Percentiles rank a stretch among this genome's conserved stretches.
Evolutionary conservation across 2,888 invertebrate genomes (phyloP).

Genomic region (Desoria tigrina): DNA sequence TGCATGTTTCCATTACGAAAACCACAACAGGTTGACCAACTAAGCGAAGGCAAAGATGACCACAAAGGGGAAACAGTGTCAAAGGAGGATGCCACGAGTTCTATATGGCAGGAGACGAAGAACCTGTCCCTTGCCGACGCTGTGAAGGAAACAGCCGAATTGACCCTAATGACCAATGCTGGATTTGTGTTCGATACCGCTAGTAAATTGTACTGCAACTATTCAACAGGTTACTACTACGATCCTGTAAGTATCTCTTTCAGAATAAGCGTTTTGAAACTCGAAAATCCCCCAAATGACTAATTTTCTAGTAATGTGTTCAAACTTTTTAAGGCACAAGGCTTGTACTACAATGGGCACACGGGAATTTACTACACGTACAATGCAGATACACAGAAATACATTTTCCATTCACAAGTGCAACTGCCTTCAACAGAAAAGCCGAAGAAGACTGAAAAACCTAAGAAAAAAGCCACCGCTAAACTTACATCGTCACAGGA

Average conservation of each 20-base stretch:
- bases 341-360: slow-evolving; percentile 84
- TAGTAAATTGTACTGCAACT: slow-evolving; percentile 85
- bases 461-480: background rate
- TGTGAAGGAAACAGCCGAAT: slow-evolving; percentile 49
- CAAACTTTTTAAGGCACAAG: slow-evolving; percentile 59
- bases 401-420: slow-evolving; percentile 77
- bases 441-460: slow-evolving; percentile 15
- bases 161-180: slow-evolving; percentile 32
- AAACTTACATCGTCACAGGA: background rate
- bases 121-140: slow-evolving; percentile 36
- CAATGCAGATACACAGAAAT: slow-evolving; percentile 72
- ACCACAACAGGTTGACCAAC: slow-evolving; percentile 22
- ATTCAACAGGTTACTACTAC: slow-evolving; percentile 85
- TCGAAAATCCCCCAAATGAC: background rate
- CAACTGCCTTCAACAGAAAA: slow-evolving; percentile 15
- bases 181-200: slow-evolving; percentile 80
- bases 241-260: slow-evolving; percentile 69
- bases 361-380: slow-evolving; percentile 81
- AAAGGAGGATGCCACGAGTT: slow-evolving; percentile 11
- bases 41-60: slow-evolving; percentile 22
- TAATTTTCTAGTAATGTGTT: background rate
- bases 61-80: slow-evolving; percentile 11
- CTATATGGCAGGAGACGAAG: background rate
- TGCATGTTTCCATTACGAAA: no score
- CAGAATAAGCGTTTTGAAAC: no score